Base-by-base conservation (phyloP, 2,888 invertebrate genomes). In the Hypolimnas misippus region DNA sequence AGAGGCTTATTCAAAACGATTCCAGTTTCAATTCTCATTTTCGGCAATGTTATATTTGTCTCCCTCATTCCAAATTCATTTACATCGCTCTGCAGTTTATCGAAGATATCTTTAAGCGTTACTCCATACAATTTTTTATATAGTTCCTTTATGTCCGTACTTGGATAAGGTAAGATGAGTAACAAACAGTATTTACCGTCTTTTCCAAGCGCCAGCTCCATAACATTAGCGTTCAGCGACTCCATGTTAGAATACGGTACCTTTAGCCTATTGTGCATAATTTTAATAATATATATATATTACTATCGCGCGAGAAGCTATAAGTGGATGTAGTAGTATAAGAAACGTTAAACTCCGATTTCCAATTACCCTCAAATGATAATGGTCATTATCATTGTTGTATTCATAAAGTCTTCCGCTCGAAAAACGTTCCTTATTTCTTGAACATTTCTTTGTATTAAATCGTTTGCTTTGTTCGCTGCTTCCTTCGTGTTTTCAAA, bases 141-240 rank as follows among this genome's bases (percentile, higher is more conserved):
- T 62, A 95, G 90, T 1, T 92, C 89, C 0, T 73, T 74, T 0
- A 93, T 76, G 46, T 82, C 87, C 29, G 89, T 82, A 63, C 93
- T 92, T 29, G 87, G 92, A 68, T 93, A 89, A 0, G 96, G 96
- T 25, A 95, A 75, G 2, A 95, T 74, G 0, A 95, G 75, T 1
- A 95, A 76, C 95, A 96, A 95, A 0, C 94, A 94, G 65, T 88
- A 89, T 68, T 85, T 87, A 0, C 77, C 79, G 25, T 86, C 94
- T n/a, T 86, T 82, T 57, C 94, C 94, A 70, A 96, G 96, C 0
- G 95, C 95, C 54, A 96, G 74, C 73, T 96, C 95, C 0, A 96
- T 76, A 0, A 94, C 93, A 68, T 93, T 92, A 0, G 94, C 93
- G 46, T 93, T 91, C 54, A 96, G 76, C 0, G 86, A 79, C 17